Conservation (phyloP, 2,113 vertebrate species). For the Martes martes region DNA sequence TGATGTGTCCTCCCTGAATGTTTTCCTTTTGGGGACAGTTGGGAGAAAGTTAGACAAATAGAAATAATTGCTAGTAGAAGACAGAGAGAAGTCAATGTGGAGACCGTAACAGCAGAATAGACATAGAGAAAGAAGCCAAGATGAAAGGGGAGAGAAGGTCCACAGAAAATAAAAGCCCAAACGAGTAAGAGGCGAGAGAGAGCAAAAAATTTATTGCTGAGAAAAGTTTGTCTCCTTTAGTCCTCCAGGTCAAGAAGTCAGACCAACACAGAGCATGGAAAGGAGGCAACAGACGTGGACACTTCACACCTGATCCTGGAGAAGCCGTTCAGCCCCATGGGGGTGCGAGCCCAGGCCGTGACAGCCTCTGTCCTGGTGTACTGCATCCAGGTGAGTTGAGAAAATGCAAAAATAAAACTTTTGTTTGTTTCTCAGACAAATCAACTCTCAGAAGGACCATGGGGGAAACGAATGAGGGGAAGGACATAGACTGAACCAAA, state of each 20-base stretch:
- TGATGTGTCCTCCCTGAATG: background rate
- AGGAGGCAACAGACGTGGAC: background rate
- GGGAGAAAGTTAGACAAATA: background rate
- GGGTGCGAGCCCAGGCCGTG: background rate
- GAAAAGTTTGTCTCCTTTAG: conserved; percentile 22
- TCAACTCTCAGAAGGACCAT: background rate
- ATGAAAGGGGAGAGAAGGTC: background rate
- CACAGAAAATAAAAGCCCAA: background rate
- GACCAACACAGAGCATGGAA: conserved; percentile 29
- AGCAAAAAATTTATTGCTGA: background rate
- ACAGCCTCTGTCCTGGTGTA: conserved; percentile 54
- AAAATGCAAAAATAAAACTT: background rate
- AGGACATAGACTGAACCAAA: background rate
- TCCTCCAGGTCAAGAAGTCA: background rate
- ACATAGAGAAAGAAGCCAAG: conserved; percentile 40
- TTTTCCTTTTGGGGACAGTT: background rate
- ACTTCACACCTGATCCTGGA: background rate
- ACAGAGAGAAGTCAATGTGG: background rate
- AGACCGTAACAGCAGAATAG: background rate
- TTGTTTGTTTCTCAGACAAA: background rate
- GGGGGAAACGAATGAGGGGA: background rate
- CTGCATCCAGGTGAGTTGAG: conserved; percentile 76
- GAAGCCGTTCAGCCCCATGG: background rate
- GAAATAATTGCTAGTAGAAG: background rate
- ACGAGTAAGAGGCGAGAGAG: background rate